Evolutionary conservation across 2,888 invertebrate species (phyloP), one percentile per base, ranked within the genome.

Genomic region (Nudaria mundana): DNA sequence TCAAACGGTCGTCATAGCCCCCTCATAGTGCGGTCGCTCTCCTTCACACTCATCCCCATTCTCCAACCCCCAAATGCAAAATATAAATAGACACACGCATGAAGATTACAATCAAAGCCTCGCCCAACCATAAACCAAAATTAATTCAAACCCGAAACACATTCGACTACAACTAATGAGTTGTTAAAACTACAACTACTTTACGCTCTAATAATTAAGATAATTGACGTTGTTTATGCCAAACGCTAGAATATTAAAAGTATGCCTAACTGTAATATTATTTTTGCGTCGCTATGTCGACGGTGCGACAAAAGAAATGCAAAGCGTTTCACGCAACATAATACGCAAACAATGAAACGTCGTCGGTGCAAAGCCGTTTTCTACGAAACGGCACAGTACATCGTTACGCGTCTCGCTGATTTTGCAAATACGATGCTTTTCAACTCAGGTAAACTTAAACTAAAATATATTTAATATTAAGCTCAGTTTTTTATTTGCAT

Each of bases 381-480:
- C 69, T 59, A 57, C 66, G 67, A 72, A 70, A 71, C 63, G 57
- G 56, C 60, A 55, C 68, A 59, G 64, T 56, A 68, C 57, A 52
- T 69, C 63, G 66, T 75, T 73, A 71, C 63, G 63, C 71, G 73
- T 73, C 63, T 73, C 75, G 68, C 66, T 74, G 76, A 75, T 73
- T 77, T 71, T 54, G 67, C 63, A 69, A 79, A 74, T 66, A 64
- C 63, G 39, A 56, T 56, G 59, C 58, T 60, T 66, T 66, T 70
- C 66, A 63, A 55, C 44, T 44, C 60, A 70, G 66, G 68, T 66
- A 74, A 69, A 71, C 63, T 68, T 61, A 47, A 44, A 43, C 49
- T 58, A 56, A 46, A 56, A 52, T 48, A 66, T 65, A 76, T 71
- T 72, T 67, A 69, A 69, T 52, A 65, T 67, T 65, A n/a, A n/a